Evolutionary conservation across 2,797 vertebrate species (phyloP), one percentile per base, ranked within the genome.

Genomic region (Gallinago nigripennis): DNA sequence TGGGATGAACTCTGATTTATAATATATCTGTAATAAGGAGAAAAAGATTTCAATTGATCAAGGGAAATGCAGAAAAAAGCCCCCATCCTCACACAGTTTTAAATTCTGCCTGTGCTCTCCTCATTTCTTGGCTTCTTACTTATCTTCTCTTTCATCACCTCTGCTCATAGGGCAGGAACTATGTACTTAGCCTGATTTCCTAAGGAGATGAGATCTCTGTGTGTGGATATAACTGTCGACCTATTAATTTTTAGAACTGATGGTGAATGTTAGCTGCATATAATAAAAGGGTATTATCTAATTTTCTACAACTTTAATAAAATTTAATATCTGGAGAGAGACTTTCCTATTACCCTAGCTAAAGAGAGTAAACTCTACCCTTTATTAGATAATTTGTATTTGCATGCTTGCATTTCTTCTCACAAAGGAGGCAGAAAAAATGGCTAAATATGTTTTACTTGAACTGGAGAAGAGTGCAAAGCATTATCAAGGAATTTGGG

Each of bases 11-110:
- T 82, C 35, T 75, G 5, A 28, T 81, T 86, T 75, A 31, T 16
- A 63, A 19, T 0, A 21, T 0, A 0, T 5, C 4, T 60, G 24
- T 71, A 81, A 39, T n/a, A 57, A 82, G 2, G 16, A 7, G 9
- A 16, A 19, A 58, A 72, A 72, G 3, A 1, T 1, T 35, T 89
- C 18, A 27, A 5, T 1, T 24, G 8, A 28, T n/a, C 6, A 54
- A 61, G 18, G 10, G 15, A 82, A 79, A 70, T 33, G 23, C 12
- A 71, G 37, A 1, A 57, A 48, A 84, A 56, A 31, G 7, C 0
- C 7, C 5, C 8, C 11, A 43, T 13, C 6, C 8, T n/a, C 37
- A 2, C 21, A 24, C 13, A 43, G 4, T 65, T 76, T 48, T 82
- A 19, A 56, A 39, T 20, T 89, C 39, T 80, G 16, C 2, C 8